Evolutionary conservation across 2,888 invertebrate genomes (phyloP).

Genomic region (Chrysomela aeneicollis): DNA sequence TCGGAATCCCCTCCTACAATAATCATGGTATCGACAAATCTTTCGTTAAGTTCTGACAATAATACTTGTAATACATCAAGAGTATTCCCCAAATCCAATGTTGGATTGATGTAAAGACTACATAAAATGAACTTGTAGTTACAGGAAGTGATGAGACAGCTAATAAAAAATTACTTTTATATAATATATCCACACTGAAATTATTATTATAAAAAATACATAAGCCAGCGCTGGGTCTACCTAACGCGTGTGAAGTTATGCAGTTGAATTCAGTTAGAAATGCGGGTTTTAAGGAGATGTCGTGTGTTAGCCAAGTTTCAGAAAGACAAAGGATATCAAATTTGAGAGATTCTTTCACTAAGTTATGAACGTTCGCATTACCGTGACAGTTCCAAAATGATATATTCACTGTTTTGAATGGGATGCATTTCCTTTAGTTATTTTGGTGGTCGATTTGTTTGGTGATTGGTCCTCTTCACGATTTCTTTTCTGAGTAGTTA

Average conservation of each 20-base stretch:
- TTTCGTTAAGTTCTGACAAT: neutral
- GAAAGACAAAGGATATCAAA: constrained; percentile 1
- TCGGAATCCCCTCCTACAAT: neutral
- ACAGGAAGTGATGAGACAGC: neutral
- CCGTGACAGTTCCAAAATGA: neutral
- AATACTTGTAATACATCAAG: constrained; percentile 6
- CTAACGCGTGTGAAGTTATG: constrained; percentile 4
- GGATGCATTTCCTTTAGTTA: neutral
- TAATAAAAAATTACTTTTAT: neutral
- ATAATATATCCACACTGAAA: neutral
- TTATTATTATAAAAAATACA: neutral
- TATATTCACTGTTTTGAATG: neutral
- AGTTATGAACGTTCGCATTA: neutral
- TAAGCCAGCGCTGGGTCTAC: constrained; percentile 14
- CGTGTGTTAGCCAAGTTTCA: neutral
- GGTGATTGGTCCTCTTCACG: constrained; percentile 8
- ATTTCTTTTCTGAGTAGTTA: neutral
- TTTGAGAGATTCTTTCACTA: neutral
- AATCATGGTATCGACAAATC: neutral
- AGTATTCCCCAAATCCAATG: neutral
- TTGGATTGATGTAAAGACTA: constrained; percentile 2
- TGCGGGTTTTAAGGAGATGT: neutral
- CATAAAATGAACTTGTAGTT: neutral
- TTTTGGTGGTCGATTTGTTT: neutral
- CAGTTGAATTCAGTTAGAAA: neutral